Percentiles rank a stretch among this genome's conserved stretches.
Evolutionary conservation across 2,888 invertebrate species (phyloP).

Genomic region (Metacarcinus magister): DNA sequence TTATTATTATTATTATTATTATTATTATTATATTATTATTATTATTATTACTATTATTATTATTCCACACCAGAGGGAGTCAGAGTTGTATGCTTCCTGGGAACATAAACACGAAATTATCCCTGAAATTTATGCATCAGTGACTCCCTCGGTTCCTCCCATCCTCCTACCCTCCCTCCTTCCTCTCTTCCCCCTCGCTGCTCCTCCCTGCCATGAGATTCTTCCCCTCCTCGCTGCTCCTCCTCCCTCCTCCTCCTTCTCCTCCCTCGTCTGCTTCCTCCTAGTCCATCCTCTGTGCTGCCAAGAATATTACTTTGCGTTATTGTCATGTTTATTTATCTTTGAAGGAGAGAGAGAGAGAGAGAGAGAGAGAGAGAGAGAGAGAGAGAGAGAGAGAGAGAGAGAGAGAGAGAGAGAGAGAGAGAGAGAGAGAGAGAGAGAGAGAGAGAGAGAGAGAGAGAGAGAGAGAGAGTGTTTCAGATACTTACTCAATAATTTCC

Average conservation of each 20-base stretch:
- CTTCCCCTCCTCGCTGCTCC: neutral
- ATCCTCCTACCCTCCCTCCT: neutral
- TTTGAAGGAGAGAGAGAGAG: neutral
- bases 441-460: neutral
- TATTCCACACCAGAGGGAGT: neutral
- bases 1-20: neutral
- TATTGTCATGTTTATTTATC: constrained; percentile 32
- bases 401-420: constrained; percentile 1
- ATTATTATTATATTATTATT: neutral
- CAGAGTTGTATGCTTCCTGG: neutral
- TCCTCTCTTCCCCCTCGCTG: neutral
- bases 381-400: neutral
- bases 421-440: neutral
- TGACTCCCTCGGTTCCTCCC: neutral
- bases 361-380: neutral
- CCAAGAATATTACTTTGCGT: constrained; percentile 9
- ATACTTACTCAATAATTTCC: neutral
- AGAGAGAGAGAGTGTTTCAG: neutral
- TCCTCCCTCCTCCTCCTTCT: constrained; percentile 31
- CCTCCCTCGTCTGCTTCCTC: neutral
- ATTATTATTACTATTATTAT: neutral
- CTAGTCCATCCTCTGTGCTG: neutral
- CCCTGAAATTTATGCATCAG: constrained; percentile 26
- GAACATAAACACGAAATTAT: constrained; percentile 49
- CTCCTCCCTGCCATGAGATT: neutral